Percentiles rank a stretch among this genome's conserved stretches.
Evolutionary conservation across 2,888 invertebrate species (phyloP).

Genomic region (Catocala nupta): DNA sequence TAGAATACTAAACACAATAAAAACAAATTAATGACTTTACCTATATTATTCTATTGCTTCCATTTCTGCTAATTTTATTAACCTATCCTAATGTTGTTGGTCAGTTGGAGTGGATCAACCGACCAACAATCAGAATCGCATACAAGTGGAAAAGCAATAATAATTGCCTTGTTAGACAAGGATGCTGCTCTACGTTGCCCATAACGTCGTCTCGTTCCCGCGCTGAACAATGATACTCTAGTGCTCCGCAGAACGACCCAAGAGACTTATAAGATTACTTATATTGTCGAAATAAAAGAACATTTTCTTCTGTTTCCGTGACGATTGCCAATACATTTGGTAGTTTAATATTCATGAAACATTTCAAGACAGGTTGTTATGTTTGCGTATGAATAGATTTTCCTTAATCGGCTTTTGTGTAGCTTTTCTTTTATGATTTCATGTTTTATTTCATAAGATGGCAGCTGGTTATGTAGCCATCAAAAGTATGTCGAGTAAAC

Average conservation of each 20-base stretch:
- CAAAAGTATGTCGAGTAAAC: neutral
- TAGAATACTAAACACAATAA: neutral
- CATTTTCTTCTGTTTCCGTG: conserved; percentile 39
- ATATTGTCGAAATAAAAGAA: conserved; percentile 41
- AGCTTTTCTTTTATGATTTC: conserved; percentile 17
- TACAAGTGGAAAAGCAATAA: conserved; percentile 25
- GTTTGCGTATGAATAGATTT: conserved; percentile 34
- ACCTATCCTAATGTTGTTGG: too few species aligned
- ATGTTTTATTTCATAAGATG: conserved; percentile 15
- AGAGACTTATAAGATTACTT: conserved; percentile 47
- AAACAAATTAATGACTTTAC: neutral
- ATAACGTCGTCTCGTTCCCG: conserved; percentile 17
- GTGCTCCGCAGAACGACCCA: conserved; percentile 24
- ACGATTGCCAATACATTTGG: conserved; percentile 45
- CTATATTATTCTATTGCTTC: neutral
- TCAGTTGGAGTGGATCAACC: too few species aligned
- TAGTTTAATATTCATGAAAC: conserved; percentile 48
- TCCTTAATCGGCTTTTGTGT: conserved; percentile 31
- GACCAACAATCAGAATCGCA: conserved; percentile 14
- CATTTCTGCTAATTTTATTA: conserved; percentile 27
- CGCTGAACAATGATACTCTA: conserved; percentile 29
- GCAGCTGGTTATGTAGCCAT: neutral
- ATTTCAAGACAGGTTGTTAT: conserved; percentile 41
- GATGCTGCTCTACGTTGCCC: conserved; percentile 14
- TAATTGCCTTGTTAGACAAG: conserved; percentile 20